A percentile compares a stretch with the other conserved stretches of the same genome.
Conservation (phyloP, 2,797 vertebrate species). For the Lates japonicus region DNA sequence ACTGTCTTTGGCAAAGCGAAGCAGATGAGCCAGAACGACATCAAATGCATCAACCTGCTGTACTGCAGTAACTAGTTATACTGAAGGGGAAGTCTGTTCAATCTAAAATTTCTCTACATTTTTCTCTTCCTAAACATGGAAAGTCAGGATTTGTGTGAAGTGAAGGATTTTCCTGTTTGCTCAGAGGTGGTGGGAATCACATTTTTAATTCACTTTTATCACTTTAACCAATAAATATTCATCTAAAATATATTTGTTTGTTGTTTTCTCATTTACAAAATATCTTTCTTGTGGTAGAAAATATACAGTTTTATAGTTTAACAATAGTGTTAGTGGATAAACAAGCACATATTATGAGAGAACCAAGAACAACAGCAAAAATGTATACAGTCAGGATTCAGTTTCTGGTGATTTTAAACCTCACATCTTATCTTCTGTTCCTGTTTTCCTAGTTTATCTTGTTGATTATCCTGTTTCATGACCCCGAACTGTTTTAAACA, state of each 20-base stretch:
- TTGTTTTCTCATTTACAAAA: background rate
- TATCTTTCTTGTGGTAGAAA: too few species aligned
- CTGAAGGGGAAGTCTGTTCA: background rate
- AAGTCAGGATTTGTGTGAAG: background rate
- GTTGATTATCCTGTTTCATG: too few species aligned
- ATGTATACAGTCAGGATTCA: too few species aligned
- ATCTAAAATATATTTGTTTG: background rate
- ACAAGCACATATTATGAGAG: too few species aligned
- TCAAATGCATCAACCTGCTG: constrained; percentile 33
- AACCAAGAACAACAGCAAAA: too few species aligned
- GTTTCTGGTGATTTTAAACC: too few species aligned
- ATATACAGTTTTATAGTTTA: too few species aligned
- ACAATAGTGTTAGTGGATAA: too few species aligned
- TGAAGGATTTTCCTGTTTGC: background rate
- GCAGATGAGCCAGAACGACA: constrained; percentile 48
- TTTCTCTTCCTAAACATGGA: background rate
- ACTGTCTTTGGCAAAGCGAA: background rate
- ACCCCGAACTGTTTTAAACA: too few species aligned
- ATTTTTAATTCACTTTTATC: background rate
- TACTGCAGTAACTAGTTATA: constrained; percentile 22
- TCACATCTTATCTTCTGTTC: too few species aligned
- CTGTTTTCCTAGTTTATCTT: too few species aligned
- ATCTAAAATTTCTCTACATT: background rate
- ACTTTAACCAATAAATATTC: background rate
- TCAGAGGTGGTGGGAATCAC: constrained; percentile 6